Evolutionary conservation across 1,140 invertebrate genomes (phyloP), one percentile per base, ranked within the genome.

Genomic region (Macrotrachela quadricornifera): DNA sequence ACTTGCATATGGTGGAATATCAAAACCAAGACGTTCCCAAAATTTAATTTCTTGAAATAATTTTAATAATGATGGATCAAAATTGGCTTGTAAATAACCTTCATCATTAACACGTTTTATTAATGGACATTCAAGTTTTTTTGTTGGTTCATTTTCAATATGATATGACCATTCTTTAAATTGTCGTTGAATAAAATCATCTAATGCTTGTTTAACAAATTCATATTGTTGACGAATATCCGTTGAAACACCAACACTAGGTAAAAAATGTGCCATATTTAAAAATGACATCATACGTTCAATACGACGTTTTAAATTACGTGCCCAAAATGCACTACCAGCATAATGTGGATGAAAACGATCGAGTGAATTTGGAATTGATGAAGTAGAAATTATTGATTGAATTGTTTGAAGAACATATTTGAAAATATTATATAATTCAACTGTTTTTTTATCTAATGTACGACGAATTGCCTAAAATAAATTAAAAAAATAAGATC

Each of bases 361-460:
- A 0, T 78, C 73, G 49, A 79, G 73, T n/a, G n/a, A n/a, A n/a
- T n/a, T n/a, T 36, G n/a, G n/a, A n/a, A n/a, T n/a, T n/a, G n/a
- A n/a, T n/a, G n/a, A n/a, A n/a, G n/a, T n/a, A n/a, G n/a, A n/a
- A n/a, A n/a, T n/a, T n/a, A 81, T 77, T 51, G 78, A 75, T 60
- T 83, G 81, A 0, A 77, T 76, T 6, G 73, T 72, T 55, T 81
- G 77, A 37, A 86, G 77, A 60, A 85, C 81, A n/a, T 78, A 72
- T 51, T 75, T 75, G 60, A 86, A 82, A 64, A 83, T 74, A 18
- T 75, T 71, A 74, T 81, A 85, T 1, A 83, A 74, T 72, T 82
- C 61, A 40, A 73, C 67, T 58, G 66, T 69, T 60, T 69, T 69
- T 61, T 73, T 72, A 57, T 73, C 74, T 48, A 69, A 67, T 8